Percentiles rank a stretch among this genome's conserved stretches.
These are phyloP conservation scores for Lysandra bellargus DNA, from an alignment of 2,888 invertebrate genomes.

Conservation along the genomic window DNA sequence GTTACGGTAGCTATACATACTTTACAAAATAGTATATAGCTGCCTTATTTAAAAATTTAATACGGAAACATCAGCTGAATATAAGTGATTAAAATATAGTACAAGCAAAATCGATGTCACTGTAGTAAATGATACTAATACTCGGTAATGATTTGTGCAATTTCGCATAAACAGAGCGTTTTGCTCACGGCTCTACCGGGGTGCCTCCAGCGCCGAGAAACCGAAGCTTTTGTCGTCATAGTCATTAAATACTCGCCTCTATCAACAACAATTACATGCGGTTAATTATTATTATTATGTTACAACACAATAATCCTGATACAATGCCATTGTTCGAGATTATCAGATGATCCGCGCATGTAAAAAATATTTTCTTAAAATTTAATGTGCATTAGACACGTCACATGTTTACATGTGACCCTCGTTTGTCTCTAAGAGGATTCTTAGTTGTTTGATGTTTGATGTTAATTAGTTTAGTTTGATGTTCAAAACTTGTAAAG, in stretches of 20 bases:
- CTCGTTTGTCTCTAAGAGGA: neutral
- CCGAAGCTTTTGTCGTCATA: slow-evolving; percentile 3
- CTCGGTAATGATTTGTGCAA: neutral
- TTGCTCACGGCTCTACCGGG: slow-evolving; percentile 12
- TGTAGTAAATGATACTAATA: neutral
- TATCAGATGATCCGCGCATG: neutral
- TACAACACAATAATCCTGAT: slow-evolving; percentile 17
- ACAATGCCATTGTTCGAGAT: slow-evolving; percentile 22
- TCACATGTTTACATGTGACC: neutral
- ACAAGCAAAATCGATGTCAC: neutral
- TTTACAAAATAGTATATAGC: no score
- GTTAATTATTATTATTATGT: slow-evolving; percentile 22
- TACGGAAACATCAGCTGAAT: no score
- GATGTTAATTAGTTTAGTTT: no score
- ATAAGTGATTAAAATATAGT: no score
- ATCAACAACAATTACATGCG: slow-evolving; percentile 15
- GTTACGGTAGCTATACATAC: no score
- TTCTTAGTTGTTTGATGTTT: neutral
- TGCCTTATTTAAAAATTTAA: no score
- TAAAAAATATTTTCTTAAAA: slow-evolving; percentile 8
- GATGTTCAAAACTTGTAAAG: neutral
- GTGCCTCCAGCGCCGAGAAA: neutral
- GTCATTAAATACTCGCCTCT: slow-evolving; percentile 14
- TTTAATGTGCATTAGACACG: neutral
- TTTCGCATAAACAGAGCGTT: neutral